phyloP scores from a whole-genome alignment of 1,140 invertebrate genomes.

The Thereuonema tuberculata region DNA sequence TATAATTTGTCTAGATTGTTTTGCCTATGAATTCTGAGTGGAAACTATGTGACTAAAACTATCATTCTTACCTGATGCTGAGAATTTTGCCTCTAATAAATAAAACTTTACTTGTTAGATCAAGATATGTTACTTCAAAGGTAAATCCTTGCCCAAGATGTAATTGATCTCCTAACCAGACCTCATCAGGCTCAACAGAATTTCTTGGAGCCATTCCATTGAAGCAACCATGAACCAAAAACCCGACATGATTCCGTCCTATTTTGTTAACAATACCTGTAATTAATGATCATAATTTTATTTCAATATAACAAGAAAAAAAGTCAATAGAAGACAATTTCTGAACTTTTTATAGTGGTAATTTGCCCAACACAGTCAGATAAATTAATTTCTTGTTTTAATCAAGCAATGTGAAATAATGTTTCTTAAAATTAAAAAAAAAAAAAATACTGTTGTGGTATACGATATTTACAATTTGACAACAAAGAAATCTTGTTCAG shows the following conservation, averaged over 20 bases:
- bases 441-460: too few relatives aligned
- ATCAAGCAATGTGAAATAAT: too few relatives aligned
- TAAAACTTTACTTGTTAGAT: conserved; percentile 39
- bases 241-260: conserved; percentile 42
- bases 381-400: too few relatives aligned
- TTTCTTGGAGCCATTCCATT: conserved; percentile 46
- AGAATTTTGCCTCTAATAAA: conserved; percentile 31
- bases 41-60: neutral
- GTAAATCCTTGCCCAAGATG: conserved; percentile 41
- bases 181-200: conserved; percentile 34
- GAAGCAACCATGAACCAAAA: conserved; percentile 47
- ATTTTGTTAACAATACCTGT: conserved; percentile 47
- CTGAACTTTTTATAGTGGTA: too few relatives aligned
- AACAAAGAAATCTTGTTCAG: too few relatives aligned
- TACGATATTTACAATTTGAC: too few relatives aligned
- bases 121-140: conserved; percentile 40
- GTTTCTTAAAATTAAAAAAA: too few relatives aligned
- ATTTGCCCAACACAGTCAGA: too few relatives aligned
- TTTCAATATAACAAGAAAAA: too few relatives aligned
- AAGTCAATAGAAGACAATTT: too few relatives aligned
- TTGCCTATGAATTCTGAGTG: conserved; percentile 7
- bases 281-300: neutral
- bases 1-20: too few relatives aligned
- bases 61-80: conserved; percentile 15
- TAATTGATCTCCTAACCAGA: conserved; percentile 42